Conservation (phyloP, 2,797 vertebrate species). For the Astyanax mexicanus region DNA sequence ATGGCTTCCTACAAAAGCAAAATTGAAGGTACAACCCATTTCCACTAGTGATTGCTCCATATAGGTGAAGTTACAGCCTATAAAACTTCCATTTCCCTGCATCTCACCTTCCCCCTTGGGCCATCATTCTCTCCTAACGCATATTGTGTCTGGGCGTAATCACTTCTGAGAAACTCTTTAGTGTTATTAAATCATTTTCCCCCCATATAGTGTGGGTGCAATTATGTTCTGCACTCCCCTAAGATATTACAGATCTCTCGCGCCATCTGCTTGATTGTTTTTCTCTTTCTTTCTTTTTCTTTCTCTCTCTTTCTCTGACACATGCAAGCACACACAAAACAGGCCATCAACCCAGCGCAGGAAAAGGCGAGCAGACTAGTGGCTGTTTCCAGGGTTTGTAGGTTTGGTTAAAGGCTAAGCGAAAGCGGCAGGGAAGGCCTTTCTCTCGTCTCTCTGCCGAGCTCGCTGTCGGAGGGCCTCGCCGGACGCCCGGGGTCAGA, state of each 20-base stretch:
- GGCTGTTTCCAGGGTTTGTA: background rate
- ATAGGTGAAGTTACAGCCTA: background rate
- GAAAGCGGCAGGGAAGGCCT: background rate
- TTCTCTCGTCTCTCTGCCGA: background rate
- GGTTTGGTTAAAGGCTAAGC: background rate
- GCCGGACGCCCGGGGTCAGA: background rate
- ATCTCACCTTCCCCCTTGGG: background rate
- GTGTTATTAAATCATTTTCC: conserved; percentile 36
- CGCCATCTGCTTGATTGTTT: background rate
- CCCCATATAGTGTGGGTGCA: background rate
- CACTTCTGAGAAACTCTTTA: conserved; percentile 12
- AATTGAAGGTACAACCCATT: background rate
- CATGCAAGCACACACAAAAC: background rate
- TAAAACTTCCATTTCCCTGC: background rate
- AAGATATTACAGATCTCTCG: background rate
- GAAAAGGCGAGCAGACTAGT: background rate
- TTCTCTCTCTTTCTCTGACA: no score
- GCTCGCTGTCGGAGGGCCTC: background rate
- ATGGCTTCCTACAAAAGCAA: background rate
- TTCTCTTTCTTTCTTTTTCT: background rate
- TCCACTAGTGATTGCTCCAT: background rate
- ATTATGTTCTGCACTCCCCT: background rate
- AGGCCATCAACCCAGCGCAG: no score
- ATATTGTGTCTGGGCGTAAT: background rate
- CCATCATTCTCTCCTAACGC: background rate